phyloP scores from a whole-genome alignment of 2,113 vertebrate genomes.

The Lycaon pictus region DNA sequence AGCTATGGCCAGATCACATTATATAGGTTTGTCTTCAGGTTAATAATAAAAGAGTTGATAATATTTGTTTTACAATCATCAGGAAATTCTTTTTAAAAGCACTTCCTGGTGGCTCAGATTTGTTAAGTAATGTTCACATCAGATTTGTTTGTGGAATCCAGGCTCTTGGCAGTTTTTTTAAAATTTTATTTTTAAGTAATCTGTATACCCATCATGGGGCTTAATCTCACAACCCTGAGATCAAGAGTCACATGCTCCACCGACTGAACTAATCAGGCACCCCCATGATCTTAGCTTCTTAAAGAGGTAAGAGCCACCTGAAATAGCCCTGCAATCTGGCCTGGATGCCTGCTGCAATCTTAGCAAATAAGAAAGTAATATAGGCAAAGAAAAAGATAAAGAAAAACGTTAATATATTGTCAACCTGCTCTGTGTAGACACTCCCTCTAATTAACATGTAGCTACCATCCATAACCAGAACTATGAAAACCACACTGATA shows the following conservation, averaged over 20 bases:
- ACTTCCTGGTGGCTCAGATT: slow-evolving; percentile 54
- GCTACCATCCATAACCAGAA: background rate
- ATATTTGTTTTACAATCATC: slow-evolving; percentile 62
- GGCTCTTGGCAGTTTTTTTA: background rate
- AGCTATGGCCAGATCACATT: background rate
- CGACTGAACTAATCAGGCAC: background rate
- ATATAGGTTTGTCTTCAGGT: slow-evolving; percentile 61
- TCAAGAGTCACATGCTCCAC: background rate
- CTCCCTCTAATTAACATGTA: background rate
- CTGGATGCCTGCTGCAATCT: background rate
- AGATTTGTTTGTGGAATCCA: background rate
- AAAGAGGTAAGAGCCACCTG: background rate
- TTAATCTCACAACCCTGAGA: background rate
- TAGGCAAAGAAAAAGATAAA: background rate
- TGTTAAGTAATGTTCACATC: background rate
- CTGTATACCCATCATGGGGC: background rate
- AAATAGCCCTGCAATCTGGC: slow-evolving; percentile 29
- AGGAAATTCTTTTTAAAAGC: slow-evolving; percentile 60
- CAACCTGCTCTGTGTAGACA: slow-evolving; percentile 15
- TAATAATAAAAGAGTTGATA: slow-evolving; percentile 58
- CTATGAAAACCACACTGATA: slow-evolving; percentile 34
- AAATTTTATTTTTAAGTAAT: background rate
- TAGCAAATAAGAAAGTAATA: slow-evolving; percentile 52
- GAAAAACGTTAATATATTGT: background rate
- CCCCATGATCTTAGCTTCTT: background rate